Percentiles rank a stretch among this genome's conserved stretches.
Conservation (phyloP, 2,888 invertebrate species). For the Epirrita christyi region DNA sequence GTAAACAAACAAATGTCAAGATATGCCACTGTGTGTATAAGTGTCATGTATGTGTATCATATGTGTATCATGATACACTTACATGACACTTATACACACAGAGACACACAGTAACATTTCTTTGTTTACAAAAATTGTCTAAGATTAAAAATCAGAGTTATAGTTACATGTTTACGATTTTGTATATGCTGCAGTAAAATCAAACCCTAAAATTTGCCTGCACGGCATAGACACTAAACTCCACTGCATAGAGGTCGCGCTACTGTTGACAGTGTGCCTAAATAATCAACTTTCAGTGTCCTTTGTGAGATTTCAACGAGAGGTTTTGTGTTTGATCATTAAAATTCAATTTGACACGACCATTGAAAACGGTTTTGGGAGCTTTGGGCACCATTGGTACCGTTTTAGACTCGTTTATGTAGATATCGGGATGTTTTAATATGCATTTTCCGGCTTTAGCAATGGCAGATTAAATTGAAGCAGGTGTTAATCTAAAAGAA, state of each 20-base stretch:
- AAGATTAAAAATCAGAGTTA: too few species aligned
- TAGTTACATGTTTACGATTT: too few species aligned
- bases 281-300: conserved; percentile 32
- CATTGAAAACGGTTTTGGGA: conserved; percentile 48
- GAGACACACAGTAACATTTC: too few species aligned
- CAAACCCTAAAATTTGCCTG: too few species aligned
- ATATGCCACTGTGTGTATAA: too few species aligned
- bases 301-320: conserved; percentile 38
- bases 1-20: too few species aligned
- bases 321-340: conserved; percentile 48
- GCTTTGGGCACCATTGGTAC: conserved; percentile 42
- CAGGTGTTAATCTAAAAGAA: conserved; percentile 26
- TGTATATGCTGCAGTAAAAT: too few species aligned
- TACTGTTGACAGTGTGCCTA: conserved; percentile 13
- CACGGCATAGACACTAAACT: too few species aligned
- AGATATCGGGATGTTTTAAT: conserved; percentile 38
- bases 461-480: conserved; percentile 22
- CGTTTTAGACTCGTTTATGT: conserved; percentile 44
- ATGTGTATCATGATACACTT: too few species aligned
- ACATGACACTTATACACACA: too few species aligned
- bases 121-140: too few species aligned
- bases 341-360: conserved; percentile 57
- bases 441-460: conserved; percentile 29
- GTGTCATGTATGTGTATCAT: too few species aligned
- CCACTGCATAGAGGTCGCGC: background rate